Evolutionary conservation across 2,888 invertebrate genomes (phyloP), one percentile per base, ranked within the genome.

Genomic region (Lucinisca nassula): DNA sequence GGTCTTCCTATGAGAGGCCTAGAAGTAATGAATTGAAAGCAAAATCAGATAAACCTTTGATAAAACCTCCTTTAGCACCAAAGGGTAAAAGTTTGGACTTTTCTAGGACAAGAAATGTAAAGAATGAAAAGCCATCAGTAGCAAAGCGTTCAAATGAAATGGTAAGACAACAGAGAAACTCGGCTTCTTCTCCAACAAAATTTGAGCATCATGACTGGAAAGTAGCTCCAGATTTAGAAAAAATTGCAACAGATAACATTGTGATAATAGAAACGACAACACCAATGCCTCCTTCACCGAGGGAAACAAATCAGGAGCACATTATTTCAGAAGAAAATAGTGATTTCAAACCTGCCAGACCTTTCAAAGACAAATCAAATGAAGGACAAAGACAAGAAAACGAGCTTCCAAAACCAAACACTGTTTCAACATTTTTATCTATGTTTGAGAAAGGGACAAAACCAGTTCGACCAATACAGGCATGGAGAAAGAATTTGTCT

Each of bases 391-490:
- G n/a, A 40, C 79, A 72, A 61, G 89, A 84, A 74, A 90, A 93
- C 89, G 98, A 98, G 94, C 97, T 98, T 75, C 99, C 99, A 0
- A 98, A 98, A 27, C 98, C 98, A 0, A 98, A 99, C 97, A 97
- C 98, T 91, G 99, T 99, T 85, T 98, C 91, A 72, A 84, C 89
- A 49, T 90, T 92, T 85, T 86, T 92, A 58, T 84, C 89, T 32
- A 81, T 92, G 72, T 92, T 92, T 88, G 92, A 92, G 67, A 90
- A 82, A 24, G 77, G 82, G 2, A 84, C 84, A 74, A 90, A 78
- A 73, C 82, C 80, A 40, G 51, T 55, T 30, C 82, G 87, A 49
- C 79, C 77, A 37, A n/a, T 90, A 12, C 77, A 83, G 51, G 79
- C 77, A 40, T 87, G 87, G 90, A 77, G 85, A 32, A 37, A 77